Conservation (phyloP, 2,113 vertebrate species). For the Dolichallabes microphthalmus region DNA sequence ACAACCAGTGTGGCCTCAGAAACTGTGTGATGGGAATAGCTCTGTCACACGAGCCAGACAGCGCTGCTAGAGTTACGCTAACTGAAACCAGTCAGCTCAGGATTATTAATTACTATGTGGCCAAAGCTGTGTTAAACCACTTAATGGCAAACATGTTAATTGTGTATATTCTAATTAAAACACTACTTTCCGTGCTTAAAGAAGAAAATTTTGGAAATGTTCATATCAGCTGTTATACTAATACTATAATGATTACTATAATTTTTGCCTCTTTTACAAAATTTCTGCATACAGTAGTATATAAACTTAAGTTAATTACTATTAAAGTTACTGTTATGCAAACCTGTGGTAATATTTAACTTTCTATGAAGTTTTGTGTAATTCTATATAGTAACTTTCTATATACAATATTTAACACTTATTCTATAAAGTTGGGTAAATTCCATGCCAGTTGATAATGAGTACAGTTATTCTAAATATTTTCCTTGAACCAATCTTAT, state of each 20-base stretch:
- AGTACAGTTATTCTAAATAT: too few species aligned
- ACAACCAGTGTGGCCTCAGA: slow-evolving; percentile 32
- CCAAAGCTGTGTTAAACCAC: neutral
- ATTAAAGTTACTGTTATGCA: too few species aligned
- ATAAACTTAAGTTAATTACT: neutral
- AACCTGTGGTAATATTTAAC: neutral
- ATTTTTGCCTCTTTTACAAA: neutral
- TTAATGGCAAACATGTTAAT: neutral
- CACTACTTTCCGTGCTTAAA: neutral
- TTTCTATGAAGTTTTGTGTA: neutral
- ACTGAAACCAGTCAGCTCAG: slow-evolving; percentile 31
- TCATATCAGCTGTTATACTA: neutral
- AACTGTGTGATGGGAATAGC: slow-evolving; percentile 56
- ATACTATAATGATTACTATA: neutral
- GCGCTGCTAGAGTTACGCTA: slow-evolving; percentile 48
- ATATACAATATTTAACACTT: too few species aligned
- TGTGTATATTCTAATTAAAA: neutral
- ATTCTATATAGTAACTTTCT: too few species aligned
- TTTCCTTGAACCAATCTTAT: too few species aligned
- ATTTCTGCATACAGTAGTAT: neutral
- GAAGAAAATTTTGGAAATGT: neutral
- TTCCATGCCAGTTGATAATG: too few species aligned
- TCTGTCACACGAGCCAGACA: slow-evolving; percentile 49
- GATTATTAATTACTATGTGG: slow-evolving; percentile 37
- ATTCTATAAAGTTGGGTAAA: too few species aligned